phyloP scores from a whole-genome alignment of 1,140 invertebrate genomes.

The Olivierus martensii region DNA sequence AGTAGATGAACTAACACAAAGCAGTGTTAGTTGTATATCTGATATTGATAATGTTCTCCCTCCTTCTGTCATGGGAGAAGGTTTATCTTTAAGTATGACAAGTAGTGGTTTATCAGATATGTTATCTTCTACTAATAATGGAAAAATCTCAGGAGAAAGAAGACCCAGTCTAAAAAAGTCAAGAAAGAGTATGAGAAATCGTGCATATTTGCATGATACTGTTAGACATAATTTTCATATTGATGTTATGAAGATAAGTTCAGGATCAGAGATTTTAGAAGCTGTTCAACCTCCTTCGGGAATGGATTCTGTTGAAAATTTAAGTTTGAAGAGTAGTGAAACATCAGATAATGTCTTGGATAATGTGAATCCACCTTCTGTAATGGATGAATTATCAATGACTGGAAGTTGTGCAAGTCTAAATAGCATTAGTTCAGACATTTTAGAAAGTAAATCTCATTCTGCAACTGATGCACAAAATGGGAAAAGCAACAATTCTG shows the following conservation, averaged over 20 bases:
- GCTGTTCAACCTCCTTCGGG: conserved; percentile 27
- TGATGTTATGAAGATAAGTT: not conserved
- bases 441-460: conserved; percentile 35
- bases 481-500: conserved; percentile 17
- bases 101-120: conserved; percentile 25
- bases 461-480: conserved; percentile 12
- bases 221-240: not conserved
- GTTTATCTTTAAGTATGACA: conserved; percentile 28
- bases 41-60: conserved; percentile 62
- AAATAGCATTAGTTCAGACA: conserved; percentile 47
- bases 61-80: conserved; percentile 46
- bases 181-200: no score
- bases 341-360: conserved; percentile 48
- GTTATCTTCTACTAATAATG: not conserved
- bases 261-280: not conserved
- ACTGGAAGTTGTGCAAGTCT: conserved; percentile 45
- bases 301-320: conserved; percentile 44
- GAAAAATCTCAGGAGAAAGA: not conserved
- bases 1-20: conserved; percentile 28
- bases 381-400: conserved; percentile 34
- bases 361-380: conserved; percentile 58
- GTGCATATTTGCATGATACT: no score
- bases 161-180: no score
- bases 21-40: conserved; percentile 32
- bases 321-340: conserved; percentile 39